These are phyloP conservation scores for Acleris holmiana DNA, from an alignment of 2,888 invertebrate genomes.

Conservation along the genomic window DNA sequence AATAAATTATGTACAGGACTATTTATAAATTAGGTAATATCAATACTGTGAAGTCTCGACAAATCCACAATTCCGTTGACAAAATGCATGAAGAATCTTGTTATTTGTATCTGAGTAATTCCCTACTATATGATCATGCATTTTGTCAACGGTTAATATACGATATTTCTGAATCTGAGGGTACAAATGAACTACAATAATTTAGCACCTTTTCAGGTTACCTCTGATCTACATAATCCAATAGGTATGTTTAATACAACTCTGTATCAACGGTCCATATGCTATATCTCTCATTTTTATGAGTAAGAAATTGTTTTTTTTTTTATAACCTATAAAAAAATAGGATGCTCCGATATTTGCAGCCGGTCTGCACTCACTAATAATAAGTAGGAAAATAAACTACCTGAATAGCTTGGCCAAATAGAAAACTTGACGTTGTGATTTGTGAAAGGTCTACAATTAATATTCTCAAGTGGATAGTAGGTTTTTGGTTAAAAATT, in stretches of 20 bases:
- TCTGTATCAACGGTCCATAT: conserved; percentile 1
- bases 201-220: conserved; percentile 80
- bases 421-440: too few species aligned
- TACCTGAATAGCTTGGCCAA: too few species aligned
- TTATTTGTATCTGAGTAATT: conserved; percentile 21
- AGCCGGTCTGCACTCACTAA: too few species aligned
- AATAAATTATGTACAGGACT: conserved; percentile 84
- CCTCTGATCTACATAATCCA: conserved; percentile 52
- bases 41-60: conserved; percentile 80
- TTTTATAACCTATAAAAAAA: too few species aligned
- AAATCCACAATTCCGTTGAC: conserved; percentile 59
- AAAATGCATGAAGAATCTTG: conserved; percentile 48
- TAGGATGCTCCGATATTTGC: too few species aligned
- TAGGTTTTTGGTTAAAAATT: too few species aligned
- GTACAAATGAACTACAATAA: conserved; percentile 59
- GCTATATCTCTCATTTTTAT: neutral
- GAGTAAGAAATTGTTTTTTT: too few species aligned
- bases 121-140: conserved; percentile 28
- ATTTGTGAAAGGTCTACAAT: too few species aligned
- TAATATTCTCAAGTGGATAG: too few species aligned
- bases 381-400: too few species aligned
- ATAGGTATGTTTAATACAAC: conserved; percentile 20
- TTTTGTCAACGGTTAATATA: conserved; percentile 46
- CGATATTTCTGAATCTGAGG: conserved; percentile 51
- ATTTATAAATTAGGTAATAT: conserved; percentile 83